These are phyloP conservation scores for Theretra japonica DNA, from an alignment of 2,888 invertebrate genomes.

Conservation along the genomic window DNA sequence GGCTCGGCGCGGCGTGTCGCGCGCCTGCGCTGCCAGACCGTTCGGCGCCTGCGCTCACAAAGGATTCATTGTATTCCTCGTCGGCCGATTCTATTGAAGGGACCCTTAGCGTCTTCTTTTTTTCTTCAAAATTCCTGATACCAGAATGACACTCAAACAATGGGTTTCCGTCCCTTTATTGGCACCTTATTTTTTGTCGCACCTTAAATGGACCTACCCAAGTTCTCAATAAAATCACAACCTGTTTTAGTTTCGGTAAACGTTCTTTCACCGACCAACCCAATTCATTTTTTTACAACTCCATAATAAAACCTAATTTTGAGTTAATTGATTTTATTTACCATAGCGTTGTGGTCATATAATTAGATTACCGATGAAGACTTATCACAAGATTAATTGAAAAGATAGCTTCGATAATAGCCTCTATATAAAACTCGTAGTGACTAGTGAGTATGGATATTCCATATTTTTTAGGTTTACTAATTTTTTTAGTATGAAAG, in stretches of 20 bases:
- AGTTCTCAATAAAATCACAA: slow-evolving; percentile 75
- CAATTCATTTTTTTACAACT: background rate
- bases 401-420: slow-evolving; percentile 5
- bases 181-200: slow-evolving; percentile 83
- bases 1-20: slow-evolving; percentile 44
- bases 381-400: slow-evolving; percentile 10
- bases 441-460: background rate
- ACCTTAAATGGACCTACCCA: slow-evolving; percentile 75
- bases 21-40: slow-evolving; percentile 72
- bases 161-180: slow-evolving; percentile 85
- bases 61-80: slow-evolving; percentile 79
- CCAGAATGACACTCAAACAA: slow-evolving; percentile 81
- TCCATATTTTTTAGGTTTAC: background rate
- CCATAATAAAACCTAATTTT: background rate
- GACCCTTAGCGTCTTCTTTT: slow-evolving; percentile 69
- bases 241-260: slow-evolving; percentile 70
- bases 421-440: background rate
- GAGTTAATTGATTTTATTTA: background rate
- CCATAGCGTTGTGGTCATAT: slow-evolving; percentile 4
- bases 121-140: slow-evolving; percentile 78
- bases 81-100: slow-evolving; percentile 70
- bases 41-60: slow-evolving; percentile 82
- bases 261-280: slow-evolving; percentile 51
- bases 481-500: background rate
- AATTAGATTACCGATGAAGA: slow-evolving; percentile 30